Evolutionary conservation across 2,888 invertebrate genomes (phyloP).

Genomic region (Ormyrus labotus): DNA sequence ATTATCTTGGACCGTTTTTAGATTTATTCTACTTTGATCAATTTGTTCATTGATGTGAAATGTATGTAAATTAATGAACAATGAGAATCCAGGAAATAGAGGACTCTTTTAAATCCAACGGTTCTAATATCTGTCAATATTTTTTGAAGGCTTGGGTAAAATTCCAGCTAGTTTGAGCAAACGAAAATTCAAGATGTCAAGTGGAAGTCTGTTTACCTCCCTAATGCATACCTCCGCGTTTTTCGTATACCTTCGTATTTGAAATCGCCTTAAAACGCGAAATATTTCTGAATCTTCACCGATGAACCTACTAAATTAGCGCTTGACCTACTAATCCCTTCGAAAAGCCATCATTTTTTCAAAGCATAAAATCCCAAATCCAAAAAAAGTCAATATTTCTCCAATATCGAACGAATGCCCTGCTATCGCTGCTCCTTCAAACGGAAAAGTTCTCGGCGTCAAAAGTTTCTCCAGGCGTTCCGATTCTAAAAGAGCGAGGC

Average conservation of each 20-base stretch:
- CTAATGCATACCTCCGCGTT: slow-evolving; percentile 38
- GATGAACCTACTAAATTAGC: not conserved
- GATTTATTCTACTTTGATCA: too few relatives aligned
- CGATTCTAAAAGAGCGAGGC: slow-evolving; percentile 12
- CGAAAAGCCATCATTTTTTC: not conserved
- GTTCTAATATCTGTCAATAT: slow-evolving; percentile 23
- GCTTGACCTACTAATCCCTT: slow-evolving; percentile 21
- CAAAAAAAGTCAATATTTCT: not conserved
- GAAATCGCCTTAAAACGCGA: slow-evolving; percentile 27
- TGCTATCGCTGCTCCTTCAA: not conserved
- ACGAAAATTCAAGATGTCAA: slow-evolving; percentile 43
- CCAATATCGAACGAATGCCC: not conserved
- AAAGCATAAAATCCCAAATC: not conserved
- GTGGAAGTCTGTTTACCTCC: slow-evolving; percentile 43
- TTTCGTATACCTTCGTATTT: slow-evolving; percentile 26
- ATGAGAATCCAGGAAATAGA: too few relatives aligned
- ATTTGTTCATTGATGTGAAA: too few relatives aligned
- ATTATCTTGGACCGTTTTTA: too few relatives aligned
- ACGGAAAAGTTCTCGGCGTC: not conserved
- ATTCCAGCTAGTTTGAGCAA: slow-evolving; percentile 9
- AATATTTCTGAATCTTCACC: slow-evolving; percentile 14
- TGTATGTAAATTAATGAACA: too few relatives aligned
- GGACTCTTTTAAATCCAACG: not conserved
- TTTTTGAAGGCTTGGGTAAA: slow-evolving; percentile 17
- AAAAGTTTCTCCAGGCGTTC: too few relatives aligned